Percentiles rank a stretch among this genome's conserved stretches.
Evolutionary conservation across 2,888 invertebrate genomes (phyloP).

Genomic region (Drosophila nigritarsus): DNA sequence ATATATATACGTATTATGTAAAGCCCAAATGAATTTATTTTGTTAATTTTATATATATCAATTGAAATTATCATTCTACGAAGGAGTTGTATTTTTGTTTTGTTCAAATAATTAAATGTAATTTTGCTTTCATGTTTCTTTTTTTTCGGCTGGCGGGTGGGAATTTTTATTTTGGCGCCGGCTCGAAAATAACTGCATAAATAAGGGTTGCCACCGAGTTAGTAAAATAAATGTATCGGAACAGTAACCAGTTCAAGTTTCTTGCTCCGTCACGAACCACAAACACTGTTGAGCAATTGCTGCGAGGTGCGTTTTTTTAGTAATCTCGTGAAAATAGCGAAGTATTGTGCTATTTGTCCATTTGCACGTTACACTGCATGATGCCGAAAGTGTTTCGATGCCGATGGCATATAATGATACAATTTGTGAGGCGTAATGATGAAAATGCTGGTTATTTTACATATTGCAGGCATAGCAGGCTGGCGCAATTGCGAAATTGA

Average conservation of each 20-base stretch:
- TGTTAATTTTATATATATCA: not conserved
- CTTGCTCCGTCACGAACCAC: slow-evolving; percentile 26
- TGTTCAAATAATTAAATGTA: not conserved
- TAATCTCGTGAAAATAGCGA: slow-evolving; percentile 47
- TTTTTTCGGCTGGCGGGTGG: not conserved
- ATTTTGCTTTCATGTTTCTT: not conserved
- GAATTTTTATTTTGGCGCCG: slow-evolving; percentile 20
- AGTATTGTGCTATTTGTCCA: slow-evolving; percentile 28
- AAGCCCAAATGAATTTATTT: not conserved
- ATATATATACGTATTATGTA: slow-evolving; percentile 1
- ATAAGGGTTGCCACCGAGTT: slow-evolving; percentile 26
- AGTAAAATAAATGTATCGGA: not conserved
- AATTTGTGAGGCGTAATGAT: slow-evolving; percentile 10
- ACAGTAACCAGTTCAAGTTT: slow-evolving; percentile 6
- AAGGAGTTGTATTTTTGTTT: slow-evolving; percentile 2
- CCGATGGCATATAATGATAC: slow-evolving; percentile 1
- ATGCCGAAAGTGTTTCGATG: not conserved
- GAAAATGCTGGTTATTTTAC: slow-evolving; percentile 23
- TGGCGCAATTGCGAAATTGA: slow-evolving; percentile 39
- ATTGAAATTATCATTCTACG: not conserved
- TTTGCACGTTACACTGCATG: slow-evolving; percentile 26
- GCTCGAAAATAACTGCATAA: not conserved
- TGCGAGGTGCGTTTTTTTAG: slow-evolving; percentile 58
- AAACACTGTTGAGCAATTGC: slow-evolving; percentile 42
- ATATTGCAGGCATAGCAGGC: slow-evolving; percentile 35